Conservation (phyloP, 2,113 vertebrate species). For the Cynopterus brachyotis region DNA sequence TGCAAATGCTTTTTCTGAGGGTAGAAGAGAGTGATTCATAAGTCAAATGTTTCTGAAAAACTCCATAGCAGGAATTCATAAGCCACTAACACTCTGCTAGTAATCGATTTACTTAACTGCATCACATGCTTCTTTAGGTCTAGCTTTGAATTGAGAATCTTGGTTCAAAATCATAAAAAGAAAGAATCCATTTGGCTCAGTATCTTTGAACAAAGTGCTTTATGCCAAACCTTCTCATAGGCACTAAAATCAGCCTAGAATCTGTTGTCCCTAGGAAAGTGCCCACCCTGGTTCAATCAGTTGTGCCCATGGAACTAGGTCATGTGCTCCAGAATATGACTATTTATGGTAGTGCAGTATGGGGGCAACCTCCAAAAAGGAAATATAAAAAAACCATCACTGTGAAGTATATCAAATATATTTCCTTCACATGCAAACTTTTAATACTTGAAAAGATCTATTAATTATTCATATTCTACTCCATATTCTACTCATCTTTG, state of each 20-base stretch:
- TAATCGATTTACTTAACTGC: background rate
- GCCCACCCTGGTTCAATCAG: background rate
- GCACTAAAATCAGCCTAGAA: background rate
- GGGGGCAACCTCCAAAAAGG: background rate
- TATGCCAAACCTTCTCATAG: background rate
- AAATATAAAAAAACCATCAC: background rate
- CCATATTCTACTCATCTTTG: background rate
- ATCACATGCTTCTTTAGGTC: background rate
- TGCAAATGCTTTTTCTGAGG: slow-evolving; percentile 25
- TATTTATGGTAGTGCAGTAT: background rate
- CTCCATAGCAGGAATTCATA: background rate
- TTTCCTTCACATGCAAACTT: background rate
- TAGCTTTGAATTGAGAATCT: background rate
- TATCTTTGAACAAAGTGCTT: background rate
- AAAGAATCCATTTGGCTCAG: slow-evolving; percentile 15
- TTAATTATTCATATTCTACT: background rate
- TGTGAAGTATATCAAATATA: background rate
- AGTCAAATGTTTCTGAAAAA: slow-evolving; percentile 11
- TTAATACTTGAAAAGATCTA: background rate
- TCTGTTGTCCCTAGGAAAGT: background rate
- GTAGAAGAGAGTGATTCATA: slow-evolving; percentile 24
- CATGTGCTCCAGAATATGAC: background rate
- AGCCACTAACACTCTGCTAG: background rate
- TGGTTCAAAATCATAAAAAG: slow-evolving; percentile 26
- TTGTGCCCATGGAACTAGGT: background rate